Conservation (phyloP, 35 echinoderm and acorn worm genomes). For the Holothuria glaberrima region DNA sequence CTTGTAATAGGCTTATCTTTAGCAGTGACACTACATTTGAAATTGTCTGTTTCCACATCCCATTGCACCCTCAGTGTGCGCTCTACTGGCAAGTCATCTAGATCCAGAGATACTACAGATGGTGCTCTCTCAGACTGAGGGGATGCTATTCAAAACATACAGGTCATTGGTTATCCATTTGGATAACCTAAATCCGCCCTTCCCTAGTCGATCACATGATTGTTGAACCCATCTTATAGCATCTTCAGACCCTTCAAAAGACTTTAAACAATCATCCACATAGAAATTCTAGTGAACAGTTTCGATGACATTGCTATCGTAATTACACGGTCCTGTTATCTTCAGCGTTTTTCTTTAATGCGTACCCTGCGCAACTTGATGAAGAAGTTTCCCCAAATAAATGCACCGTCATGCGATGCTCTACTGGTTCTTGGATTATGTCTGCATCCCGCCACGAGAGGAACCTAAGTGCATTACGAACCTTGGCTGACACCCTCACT, state of each 20-base stretch:
- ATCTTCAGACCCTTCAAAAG: slow-evolving; percentile 15
- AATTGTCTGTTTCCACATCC: slow-evolving; percentile 50
- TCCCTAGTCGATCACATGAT: neutral
- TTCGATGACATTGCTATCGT: neutral
- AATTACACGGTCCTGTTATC: slow-evolving; percentile 43
- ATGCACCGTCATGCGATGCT: slow-evolving; percentile 74
- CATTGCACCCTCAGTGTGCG: slow-evolving; percentile 37
- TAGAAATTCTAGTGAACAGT: slow-evolving; percentile 64
- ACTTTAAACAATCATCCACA: slow-evolving; percentile 74
- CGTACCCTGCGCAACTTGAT: slow-evolving; percentile 48
- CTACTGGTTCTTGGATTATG: too few relatives aligned
- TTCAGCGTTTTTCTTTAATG: slow-evolving; percentile 58
- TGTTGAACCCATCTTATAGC: neutral
- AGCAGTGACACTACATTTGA: slow-evolving; percentile 50
- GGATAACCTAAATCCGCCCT: slow-evolving; percentile 56
- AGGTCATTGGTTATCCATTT: slow-evolving; percentile 71
- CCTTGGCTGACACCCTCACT: slow-evolving; percentile 22
- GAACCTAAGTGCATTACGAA: too few relatives aligned
- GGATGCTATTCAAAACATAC: slow-evolving; percentile 51
- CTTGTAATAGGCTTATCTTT: slow-evolving; percentile 55
- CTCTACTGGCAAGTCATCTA: slow-evolving; percentile 51
- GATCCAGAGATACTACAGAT: slow-evolving; percentile 38
- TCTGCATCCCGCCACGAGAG: too few relatives aligned
- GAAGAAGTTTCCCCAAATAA: slow-evolving; percentile 76
- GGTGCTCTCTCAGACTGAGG: slow-evolving; percentile 30